These are phyloP conservation scores for Conchocele bisecta DNA, from an alignment of 2,888 invertebrate genomes.

Conservation along the genomic window DNA sequence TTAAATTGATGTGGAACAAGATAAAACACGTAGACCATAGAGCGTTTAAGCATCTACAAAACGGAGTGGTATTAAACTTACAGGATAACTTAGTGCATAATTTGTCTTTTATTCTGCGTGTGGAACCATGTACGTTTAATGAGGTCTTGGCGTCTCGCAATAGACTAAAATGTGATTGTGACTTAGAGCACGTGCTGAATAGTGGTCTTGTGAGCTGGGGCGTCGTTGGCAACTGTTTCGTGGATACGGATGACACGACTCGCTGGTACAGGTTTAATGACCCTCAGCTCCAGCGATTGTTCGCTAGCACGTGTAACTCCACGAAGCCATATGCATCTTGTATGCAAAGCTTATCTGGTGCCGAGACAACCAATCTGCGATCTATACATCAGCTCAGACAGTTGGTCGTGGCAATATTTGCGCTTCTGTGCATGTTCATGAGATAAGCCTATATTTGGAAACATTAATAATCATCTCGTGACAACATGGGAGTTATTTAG, in stretches of 20 bases:
- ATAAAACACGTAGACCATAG: conserved; percentile 50
- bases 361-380: too few relatives aligned
- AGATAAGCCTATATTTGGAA: too few relatives aligned
- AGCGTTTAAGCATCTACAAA: conserved; percentile 46
- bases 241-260: conserved; percentile 1
- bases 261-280: conserved; percentile 45
- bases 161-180: conserved; percentile 61
- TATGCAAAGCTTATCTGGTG: conserved; percentile 10
- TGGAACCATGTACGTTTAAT: conserved; percentile 58
- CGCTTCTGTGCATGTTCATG: too few relatives aligned
- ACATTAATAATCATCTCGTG: too few relatives aligned
- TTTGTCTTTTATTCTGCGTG: conserved; percentile 59
- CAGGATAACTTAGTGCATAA: conserved; percentile 45
- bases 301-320: conserved; percentile 28
- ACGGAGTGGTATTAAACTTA: conserved; percentile 46
- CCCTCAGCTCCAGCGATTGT: conserved; percentile 26
- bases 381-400: too few relatives aligned
- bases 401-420: too few relatives aligned
- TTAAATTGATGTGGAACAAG: conserved; percentile 47
- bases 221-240: conserved; percentile 44
- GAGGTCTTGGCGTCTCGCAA: conserved; percentile 58
- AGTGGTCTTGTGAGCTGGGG: conserved; percentile 59
- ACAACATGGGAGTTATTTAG: too few relatives aligned
- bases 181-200: conserved; percentile 58
- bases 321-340: conserved; percentile 40